Evolutionary conservation across 2,888 invertebrate genomes (phyloP).

Genomic region (Hydropsyche betteni): DNA sequence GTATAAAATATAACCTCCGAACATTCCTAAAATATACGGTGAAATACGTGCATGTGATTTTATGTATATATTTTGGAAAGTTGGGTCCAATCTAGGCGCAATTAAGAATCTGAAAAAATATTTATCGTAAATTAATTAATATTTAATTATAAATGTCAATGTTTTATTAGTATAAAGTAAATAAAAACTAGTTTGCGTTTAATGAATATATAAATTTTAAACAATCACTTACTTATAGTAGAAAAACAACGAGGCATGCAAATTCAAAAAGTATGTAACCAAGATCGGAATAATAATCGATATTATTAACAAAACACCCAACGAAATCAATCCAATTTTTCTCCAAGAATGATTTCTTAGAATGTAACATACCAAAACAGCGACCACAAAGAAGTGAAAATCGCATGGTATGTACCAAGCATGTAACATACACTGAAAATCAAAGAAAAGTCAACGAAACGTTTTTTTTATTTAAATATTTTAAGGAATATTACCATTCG

Average conservation of each 20-base stretch:
- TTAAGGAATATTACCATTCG: conserved; percentile 63
- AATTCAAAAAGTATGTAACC: conserved; percentile 62
- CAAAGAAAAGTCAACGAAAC: neutral
- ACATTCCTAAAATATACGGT: conserved; percentile 69
- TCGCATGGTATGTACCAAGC: conserved; percentile 78
- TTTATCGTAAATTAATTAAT: too few species aligned
- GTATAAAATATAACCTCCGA: conserved; percentile 64
- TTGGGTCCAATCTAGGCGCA: conserved; percentile 63
- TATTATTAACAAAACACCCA: conserved; percentile 59
- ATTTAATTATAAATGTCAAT: too few species aligned
- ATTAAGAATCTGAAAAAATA: conserved; percentile 60
- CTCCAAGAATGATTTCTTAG: conserved; percentile 56
- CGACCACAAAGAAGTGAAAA: conserved; percentile 73
- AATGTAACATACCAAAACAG: conserved; percentile 62
- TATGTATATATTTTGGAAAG: conserved; percentile 67
- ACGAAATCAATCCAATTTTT: conserved; percentile 53
- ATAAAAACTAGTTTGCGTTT: too few species aligned
- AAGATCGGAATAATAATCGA: conserved; percentile 62
- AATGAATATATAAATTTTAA: too few species aligned
- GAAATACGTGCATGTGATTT: conserved; percentile 70
- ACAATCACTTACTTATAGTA: conserved; percentile 64
- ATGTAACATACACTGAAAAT: conserved; percentile 70
- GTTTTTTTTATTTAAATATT: neutral
- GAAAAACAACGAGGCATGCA: conserved; percentile 67
- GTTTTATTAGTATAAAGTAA: too few species aligned